These are phyloP conservation scores for Otolemur garnettii DNA, from an alignment of 2,113 vertebrate genomes.

Conservation along the genomic window DNA sequence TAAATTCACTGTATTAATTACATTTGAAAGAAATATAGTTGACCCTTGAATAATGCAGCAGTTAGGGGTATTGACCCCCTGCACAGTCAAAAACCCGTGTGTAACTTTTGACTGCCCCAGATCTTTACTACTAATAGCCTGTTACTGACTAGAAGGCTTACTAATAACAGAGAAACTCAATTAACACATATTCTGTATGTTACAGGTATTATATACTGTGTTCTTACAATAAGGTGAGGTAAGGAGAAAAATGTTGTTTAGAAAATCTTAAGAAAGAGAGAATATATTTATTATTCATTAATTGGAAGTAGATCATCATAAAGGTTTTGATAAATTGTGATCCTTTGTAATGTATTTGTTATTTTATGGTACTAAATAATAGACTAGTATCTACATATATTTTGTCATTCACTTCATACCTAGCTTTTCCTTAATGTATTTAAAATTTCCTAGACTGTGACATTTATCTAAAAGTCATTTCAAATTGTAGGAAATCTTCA, in stretches of 20 bases:
- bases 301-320: not conserved
- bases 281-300: not conserved
- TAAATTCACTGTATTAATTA: not conserved
- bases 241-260: not conserved
- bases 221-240: not conserved
- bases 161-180: not conserved
- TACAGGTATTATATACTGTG: not conserved
- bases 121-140: not conserved
- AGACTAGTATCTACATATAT: not conserved
- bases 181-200: not conserved
- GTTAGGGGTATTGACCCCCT: not conserved
- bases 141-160: not conserved
- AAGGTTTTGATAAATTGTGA: not conserved
- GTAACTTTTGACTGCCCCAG: not conserved
- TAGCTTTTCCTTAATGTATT: too few relatives aligned
- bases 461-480: too few relatives aligned
- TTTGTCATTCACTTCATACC: not conserved
- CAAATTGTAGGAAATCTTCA: too few relatives aligned
- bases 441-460: too few relatives aligned
- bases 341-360: not conserved
- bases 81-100: not conserved
- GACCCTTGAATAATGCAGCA: not conserved
- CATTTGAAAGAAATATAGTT: not conserved
- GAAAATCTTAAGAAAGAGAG: not conserved
- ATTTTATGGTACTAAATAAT: not conserved